These are phyloP conservation scores for Mellivora capensis DNA, from an alignment of 2,113 vertebrate genomes.

Conservation along the genomic window DNA sequence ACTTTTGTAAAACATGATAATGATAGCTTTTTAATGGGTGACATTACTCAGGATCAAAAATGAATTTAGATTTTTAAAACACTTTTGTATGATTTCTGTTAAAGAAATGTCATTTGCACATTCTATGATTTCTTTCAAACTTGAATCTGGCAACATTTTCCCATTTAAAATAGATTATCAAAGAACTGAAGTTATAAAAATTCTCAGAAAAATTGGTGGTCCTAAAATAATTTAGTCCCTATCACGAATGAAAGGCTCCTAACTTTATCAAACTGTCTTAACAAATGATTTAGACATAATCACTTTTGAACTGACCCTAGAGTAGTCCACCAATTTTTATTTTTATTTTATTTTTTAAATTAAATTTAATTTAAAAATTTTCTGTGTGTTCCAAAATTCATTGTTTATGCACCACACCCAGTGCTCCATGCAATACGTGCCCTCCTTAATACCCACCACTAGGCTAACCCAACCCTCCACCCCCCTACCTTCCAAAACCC, in stretches of 20 bases:
- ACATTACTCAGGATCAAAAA: neutral
- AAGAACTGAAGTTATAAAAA: neutral
- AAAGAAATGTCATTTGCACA: neutral
- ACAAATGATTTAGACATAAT: neutral
- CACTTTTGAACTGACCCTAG: neutral
- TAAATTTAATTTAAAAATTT: no score
- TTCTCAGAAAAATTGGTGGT: neutral
- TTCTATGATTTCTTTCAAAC: neutral
- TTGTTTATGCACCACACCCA: no score
- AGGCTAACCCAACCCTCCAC: no score
- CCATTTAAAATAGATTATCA: neutral
- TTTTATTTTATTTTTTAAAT: neutral
- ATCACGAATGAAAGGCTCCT: neutral
- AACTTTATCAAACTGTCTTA: neutral
- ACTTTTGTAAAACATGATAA: neutral
- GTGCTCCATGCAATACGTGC: no score
- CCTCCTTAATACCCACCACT: no score
- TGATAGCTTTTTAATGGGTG: neutral
- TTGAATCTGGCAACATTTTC: neutral
- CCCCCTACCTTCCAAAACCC: no score
- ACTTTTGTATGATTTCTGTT: neutral
- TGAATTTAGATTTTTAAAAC: neutral
- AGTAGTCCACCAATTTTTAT: neutral
- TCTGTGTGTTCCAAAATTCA: no score
- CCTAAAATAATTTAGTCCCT: neutral